Evolutionary conservation across 2,888 invertebrate genomes (phyloP), one percentile per base, ranked within the genome.

Genomic region (Netelia virgata): DNA sequence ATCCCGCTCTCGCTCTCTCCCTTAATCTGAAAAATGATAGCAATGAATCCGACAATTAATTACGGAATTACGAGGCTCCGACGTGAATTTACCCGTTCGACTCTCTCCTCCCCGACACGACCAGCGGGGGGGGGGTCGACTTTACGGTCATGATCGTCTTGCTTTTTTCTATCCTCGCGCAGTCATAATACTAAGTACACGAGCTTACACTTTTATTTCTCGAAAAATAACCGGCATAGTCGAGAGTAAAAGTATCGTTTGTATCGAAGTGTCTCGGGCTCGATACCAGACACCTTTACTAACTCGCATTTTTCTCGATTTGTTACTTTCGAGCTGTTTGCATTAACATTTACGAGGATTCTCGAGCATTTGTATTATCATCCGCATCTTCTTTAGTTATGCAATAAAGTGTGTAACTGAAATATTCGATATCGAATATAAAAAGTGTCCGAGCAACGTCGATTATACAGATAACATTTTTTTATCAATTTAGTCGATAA

Each of bases 11-110:
- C 50, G 53, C 73, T 3, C 28, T 61, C 28, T 64, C 50, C 11
- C 36, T 72, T 59, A 79, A 72, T 72, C 79, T 83, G 79, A 83
- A 79, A 83, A 79, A 75, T 83, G 75, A 83, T 66, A 28, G 79
- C 69, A 75, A 72, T 72, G 18, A 76, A 83, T 83, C 53, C 72
- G 66, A 63, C 66, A 72, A 83, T 80, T 80, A 80, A 80, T 83
- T 80, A 66, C 20, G 57, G 72, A 66, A 68, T 80, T 83, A 83
- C 66, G 74, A 68, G 68, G 61, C 20, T 68, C 55, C 61, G 72
- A 75, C 57, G 74, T 70, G 75, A 57, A 66, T 75, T 79, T 61
- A 72, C 57, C 59, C 50, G 50, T 20, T 50, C 36, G 74, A 70
- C 57, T 20, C 72, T 59, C 66, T 5, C 47, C 18, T 53, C 41